phyloP scores from a whole-genome alignment of 2,113 vertebrate genomes.

The Alouatta palliata region DNA sequence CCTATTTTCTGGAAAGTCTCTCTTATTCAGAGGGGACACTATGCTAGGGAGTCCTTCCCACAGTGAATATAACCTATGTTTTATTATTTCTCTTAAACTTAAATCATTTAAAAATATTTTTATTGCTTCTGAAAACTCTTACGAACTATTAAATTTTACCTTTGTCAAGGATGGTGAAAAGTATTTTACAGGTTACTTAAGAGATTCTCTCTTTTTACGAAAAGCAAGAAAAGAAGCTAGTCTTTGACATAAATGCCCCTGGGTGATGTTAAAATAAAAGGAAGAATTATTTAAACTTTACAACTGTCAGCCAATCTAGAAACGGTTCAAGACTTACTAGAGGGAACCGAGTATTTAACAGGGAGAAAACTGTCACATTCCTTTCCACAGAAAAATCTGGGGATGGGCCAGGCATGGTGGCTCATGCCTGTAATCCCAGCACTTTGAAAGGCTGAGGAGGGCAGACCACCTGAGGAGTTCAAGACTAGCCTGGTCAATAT shows the following conservation, averaged over 20 bases:
- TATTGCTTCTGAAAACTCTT: slow-evolving; percentile 62
- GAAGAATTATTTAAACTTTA: slow-evolving; percentile 51
- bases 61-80: neutral
- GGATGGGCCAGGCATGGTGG: neutral
- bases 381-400: neutral
- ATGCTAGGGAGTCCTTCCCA: slow-evolving; percentile 14
- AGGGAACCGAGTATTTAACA: neutral
- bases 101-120: slow-evolving; percentile 71
- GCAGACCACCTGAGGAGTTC: too few species aligned
- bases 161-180: slow-evolving; percentile 51
- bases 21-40: neutral
- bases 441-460: too few species aligned
- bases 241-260: slow-evolving; percentile 28
- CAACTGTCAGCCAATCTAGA: slow-evolving; percentile 48
- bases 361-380: neutral
- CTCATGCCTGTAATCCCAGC: too few species aligned
- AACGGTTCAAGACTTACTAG: slow-evolving; percentile 60
- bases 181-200: slow-evolving; percentile 58
- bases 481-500: too few species aligned
- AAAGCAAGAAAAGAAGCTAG: neutral
- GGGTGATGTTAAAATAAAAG: slow-evolving; percentile 64
- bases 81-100: slow-evolving; percentile 64
- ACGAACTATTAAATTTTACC: slow-evolving; percentile 59
- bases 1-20: neutral
- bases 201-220: slow-evolving; percentile 53